Evolutionary conservation across 2,797 vertebrate species (phyloP), one percentile per base, ranked within the genome.

Genomic region (Cuculus canorus): DNA sequence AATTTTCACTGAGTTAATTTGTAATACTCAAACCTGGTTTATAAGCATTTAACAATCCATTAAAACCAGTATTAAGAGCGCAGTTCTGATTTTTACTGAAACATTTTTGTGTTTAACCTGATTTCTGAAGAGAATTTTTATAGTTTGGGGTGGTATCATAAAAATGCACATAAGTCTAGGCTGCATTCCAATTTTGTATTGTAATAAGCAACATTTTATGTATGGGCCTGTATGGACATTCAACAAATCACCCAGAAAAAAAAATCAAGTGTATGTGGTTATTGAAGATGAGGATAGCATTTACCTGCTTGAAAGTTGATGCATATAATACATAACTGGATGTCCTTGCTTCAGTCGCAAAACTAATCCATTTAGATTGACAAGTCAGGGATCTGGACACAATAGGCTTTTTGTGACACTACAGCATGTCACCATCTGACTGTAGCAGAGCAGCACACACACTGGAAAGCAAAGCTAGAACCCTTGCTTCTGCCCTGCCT

Each of bases 1-100:
- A 97, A 97, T 98, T 98, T 97, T 91, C 96, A 96, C 91, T 92
- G 92, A 97, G 94, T 97, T 97, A 97, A 97, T 97, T 97, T 97
- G 87, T 96, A 88, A 96, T 92, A 96, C 95, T 94, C 92, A 94
- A 94, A 92, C 53, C 88, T 93, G 93, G 95, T 97, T 97, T 97
- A 97, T 95, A 97, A 96, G 90, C 94, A 95, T 93, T 96, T 93
- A 94, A 93, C 88, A 92, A 93, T 68, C 70, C 64, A 92, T 93
- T 96, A 88, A 95, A 96, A 92, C 69, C 75, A 82, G 32, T 39
- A 88, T 92, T 80, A 90, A 94, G 93, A 88, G 24, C 90, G 87
- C 56, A 32, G 52, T 18, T 93, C 37, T 86, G 70, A 73, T 80
- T 93, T 86, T 92, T 88, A 79, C 57, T 30, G 68, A 93, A 95